Base-by-base conservation (phyloP, 2,797 vertebrate species). In the Falco biarmicus region DNA sequence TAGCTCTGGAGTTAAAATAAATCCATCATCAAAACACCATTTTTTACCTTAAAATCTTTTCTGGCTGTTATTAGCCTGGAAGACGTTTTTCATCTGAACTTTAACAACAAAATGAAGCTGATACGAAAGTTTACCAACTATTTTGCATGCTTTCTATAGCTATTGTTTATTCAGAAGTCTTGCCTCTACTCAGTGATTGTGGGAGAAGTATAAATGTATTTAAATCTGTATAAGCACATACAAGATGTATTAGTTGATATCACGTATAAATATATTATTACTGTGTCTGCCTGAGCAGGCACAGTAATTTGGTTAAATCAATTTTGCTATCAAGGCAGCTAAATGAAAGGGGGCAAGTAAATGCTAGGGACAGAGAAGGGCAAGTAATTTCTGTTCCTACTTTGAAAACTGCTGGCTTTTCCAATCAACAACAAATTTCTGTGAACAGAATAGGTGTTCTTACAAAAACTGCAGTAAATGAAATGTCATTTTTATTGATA, bases 331-430 rank as follows among this genome's bases (percentile, higher is more conserved):
- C 60, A 80, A 80, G 53, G 10, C 37, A 87, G 64, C 24, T 83
- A 54, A 94, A 75, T 14, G 5, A 63, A 54, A 20, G 10, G 13
- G 32, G 39, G 24, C 45, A 60, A 77, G 32, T 37, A 64, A 64
- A 54, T 25, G 8, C 26, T 69, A 74, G 64, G 15, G 34, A 48
- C 5, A 51, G 34, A 87, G 24, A 77, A 83, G 9, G 25, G 19
- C 47, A 80, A 45, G 65, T 60, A 63, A 84, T 93, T 86, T 93
- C 51, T 89, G 31, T 53, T 26, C 39, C 26, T 82, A 4, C 56
- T 93, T 73, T 84, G 83, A 88, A 89, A 96, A 60, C n/a, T 60
- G 17, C 32, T 85, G 60, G 11, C 31, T 87, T 95, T 87, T 93
- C 45, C 68, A 93, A 59, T 89, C 66, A 95, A 57, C 31, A 80